Evolutionary conservation across 2,888 invertebrate species (phyloP), one percentile per base, ranked within the genome.

Genomic region (Sarcophaga carnaria): DNA sequence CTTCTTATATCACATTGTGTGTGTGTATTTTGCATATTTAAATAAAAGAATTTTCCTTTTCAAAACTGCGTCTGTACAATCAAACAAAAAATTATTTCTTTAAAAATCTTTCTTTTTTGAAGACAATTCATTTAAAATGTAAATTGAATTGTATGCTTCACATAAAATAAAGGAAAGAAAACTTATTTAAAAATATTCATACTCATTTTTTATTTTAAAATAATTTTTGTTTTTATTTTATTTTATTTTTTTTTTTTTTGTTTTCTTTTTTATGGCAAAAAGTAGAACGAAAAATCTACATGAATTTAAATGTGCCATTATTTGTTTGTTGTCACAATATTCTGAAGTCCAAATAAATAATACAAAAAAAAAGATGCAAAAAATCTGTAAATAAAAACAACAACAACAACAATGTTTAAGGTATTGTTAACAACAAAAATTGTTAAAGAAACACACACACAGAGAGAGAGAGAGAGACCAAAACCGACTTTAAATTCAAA

Each of bases 231-330:
- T 62, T 59, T 4, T 20, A 22, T 63, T 66, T 20, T 20, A 20
- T 20, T 20, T 20, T 20, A 20, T 20, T 20, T 20, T 0, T 37
- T 66, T 66, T 47, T 59, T 27, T 59, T 37, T 62, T 60, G 17
- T 62, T 14, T 62, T 71, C 20, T 12, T 54, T 54, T 54, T 17
- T 54, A 17, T 54, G 17, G 17, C 17, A 54, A 17, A 54, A 17
- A 54, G 17, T 14, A 17, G 17, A 12, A 54, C 10, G 54, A 47
- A 49, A 47, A 85, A 78, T 81, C 20, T 81, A 25, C 78, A 81
- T 81, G 78, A 81, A 67, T 67, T 85, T 77, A 49, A 77, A 82
- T 64, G 27, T 70, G 63, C 10, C 78, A 81, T 81, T 81, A 64
- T 81, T 85, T 80, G 62, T 75, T 81, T 85, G 66, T 71, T 70